phyloP scores from a whole-genome alignment of 1,140 invertebrate genomes.

The Archegozetes longisetosus region DNA sequence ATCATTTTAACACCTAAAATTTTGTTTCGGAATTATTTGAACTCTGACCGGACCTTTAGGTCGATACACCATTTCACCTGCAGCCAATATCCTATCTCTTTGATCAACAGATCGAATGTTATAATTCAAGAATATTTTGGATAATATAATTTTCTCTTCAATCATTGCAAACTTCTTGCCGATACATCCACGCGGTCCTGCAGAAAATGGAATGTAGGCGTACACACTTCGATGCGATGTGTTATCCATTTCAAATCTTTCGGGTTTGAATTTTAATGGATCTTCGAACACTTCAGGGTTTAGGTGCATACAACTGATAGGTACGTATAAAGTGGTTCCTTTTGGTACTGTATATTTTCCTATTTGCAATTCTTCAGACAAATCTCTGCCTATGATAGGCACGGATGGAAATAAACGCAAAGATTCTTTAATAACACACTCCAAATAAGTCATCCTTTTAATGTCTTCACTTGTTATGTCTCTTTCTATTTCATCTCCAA shows the following conservation, averaged over 20 bases:
- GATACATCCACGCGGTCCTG: conserved; percentile 30
- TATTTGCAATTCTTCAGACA: conserved; percentile 31
- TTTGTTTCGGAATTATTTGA: not conserved
- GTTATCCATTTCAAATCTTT: conserved; percentile 30
- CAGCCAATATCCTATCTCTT: not conserved
- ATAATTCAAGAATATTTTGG: conserved; percentile 26
- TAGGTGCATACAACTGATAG: conserved; percentile 24
- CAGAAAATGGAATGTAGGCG: conserved; percentile 31
- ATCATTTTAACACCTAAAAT: not conserved
- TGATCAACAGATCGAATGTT: not conserved
- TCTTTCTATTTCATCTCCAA: not conserved
- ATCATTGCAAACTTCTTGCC: conserved; percentile 28
- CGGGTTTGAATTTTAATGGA: conserved; percentile 37
- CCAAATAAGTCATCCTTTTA: conserved; percentile 48
- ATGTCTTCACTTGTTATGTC: conserved; percentile 41
- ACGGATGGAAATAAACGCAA: conserved; percentile 30
- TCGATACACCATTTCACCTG: not conserved
- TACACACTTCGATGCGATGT: conserved; percentile 30
- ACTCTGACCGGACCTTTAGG: not conserved
- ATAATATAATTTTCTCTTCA: conserved; percentile 38
- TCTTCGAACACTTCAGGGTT: conserved; percentile 32
- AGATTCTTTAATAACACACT: conserved; percentile 45
- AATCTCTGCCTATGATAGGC: conserved; percentile 37
- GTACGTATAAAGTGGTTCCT: conserved; percentile 30
- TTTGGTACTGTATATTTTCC: conserved; percentile 35